phyloP scores from a whole-genome alignment of 2,113 vertebrate genomes.

The Falcunculus frontatus region DNA sequence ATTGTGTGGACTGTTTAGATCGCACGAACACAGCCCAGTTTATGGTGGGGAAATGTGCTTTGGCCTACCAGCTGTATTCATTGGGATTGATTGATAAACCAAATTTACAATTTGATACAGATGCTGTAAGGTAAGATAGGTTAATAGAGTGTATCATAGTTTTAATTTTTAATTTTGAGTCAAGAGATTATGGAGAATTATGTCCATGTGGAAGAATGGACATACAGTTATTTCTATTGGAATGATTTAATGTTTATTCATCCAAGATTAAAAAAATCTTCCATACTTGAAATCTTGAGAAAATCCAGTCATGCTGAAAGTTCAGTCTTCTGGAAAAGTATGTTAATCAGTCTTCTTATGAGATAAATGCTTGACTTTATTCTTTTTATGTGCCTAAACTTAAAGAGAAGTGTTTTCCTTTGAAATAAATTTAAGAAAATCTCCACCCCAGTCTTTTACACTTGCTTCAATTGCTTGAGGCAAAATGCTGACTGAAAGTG shows the following conservation, averaged over 20 bases:
- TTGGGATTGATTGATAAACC: conserved; percentile 95
- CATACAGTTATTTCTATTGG: background rate
- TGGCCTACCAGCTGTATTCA: conserved; percentile 95
- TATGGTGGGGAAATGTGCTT: conserved; percentile 97
- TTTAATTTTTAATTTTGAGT: background rate
- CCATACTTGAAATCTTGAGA: background rate
- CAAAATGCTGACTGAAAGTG: background rate
- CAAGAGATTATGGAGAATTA: background rate
- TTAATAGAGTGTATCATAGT: background rate
- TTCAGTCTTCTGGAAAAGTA: background rate
- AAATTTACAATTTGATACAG: conserved; percentile 94
- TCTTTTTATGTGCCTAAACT: background rate
- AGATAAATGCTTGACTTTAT: background rate
- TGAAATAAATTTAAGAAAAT: background rate
- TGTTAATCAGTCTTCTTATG: background rate
- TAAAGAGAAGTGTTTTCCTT: background rate
- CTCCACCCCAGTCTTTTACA: background rate
- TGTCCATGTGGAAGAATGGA: background rate
- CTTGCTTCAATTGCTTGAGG: background rate
- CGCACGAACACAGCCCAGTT: conserved; percentile 97
- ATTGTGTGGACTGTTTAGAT: conserved; percentile 96
- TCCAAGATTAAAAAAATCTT: background rate
- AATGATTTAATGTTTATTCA: background rate
- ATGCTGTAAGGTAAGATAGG: conserved; percentile 87
- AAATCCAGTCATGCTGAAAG: background rate